These are phyloP conservation scores for Meganola albula DNA, from an alignment of 2,888 invertebrate genomes.

Conservation along the genomic window DNA sequence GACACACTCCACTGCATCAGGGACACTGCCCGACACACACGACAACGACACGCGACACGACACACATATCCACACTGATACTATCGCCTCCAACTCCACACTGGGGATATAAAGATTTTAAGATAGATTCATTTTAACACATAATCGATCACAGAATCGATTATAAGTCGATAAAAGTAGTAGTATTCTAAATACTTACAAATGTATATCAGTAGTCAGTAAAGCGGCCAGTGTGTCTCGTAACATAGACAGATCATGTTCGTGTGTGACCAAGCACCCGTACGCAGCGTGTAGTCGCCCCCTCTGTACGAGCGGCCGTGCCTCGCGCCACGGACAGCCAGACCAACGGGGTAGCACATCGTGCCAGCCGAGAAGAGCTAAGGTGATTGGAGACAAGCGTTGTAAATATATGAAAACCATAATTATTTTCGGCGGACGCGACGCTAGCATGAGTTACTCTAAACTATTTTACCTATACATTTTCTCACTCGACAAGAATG, in stretches of 20 bases:
- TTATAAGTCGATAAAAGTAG: neutral
- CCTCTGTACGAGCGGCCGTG: constrained; percentile 26
- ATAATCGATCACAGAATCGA: neutral
- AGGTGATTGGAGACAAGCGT: neutral
- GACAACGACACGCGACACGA: constrained; percentile 31
- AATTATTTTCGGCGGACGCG: no score
- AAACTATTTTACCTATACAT: no score
- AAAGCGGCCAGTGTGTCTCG: constrained; percentile 27
- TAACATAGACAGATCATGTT: constrained; percentile 5
- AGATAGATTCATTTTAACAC: neutral
- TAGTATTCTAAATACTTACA: no score
- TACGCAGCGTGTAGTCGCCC: constrained; percentile 46
- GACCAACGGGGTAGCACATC: constrained; percentile 29
- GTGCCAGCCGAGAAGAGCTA: constrained; percentile 38
- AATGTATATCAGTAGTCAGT: constrained; percentile 32
- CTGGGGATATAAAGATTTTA: constrained; percentile 24
- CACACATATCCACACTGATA: constrained; percentile 55
- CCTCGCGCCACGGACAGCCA: constrained; percentile 32
- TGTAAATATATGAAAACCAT: no score
- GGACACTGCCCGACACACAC: neutral
- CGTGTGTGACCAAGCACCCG: constrained; percentile 29
- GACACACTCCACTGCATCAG: constrained; percentile 8
- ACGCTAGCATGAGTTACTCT: no score
- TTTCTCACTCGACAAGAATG: no score
- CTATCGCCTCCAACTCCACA: constrained; percentile 44